Base-by-base conservation (phyloP, 2,797 vertebrate genomes). In the Enteromius radiatus region DNA sequence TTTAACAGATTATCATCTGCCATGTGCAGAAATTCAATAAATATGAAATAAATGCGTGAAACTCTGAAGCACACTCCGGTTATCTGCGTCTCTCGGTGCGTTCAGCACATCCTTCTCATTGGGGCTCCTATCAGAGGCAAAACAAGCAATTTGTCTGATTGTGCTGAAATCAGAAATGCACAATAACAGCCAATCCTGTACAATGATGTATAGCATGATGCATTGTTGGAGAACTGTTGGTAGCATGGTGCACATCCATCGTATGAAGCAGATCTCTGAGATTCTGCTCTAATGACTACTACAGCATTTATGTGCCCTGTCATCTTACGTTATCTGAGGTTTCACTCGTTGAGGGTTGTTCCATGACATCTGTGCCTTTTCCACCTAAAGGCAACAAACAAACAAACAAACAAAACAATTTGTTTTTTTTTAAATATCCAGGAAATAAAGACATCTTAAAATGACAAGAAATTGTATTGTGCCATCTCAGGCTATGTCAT, bases 1-100 rank as follows among this genome's bases (percentile, higher is more conserved):
- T 63, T 96, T 97, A 96, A 96, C 93, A 95, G 94, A 96, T 92
- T 95, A 96, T 97, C 96, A 95, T 95, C 91, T 94, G 59, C 59
- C 14, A 2, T 31, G 59, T 15, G 14, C 59, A 63, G 91, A 93
- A 95, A 95, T 94, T 94, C 90, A 95, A 95, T 94, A 94, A 94
- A 94, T 94, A 94, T 93, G 83, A 85, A 85, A 92, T 90, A 92
- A 93, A 93, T 92, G 90, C 91, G 87, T 49, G 67, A 89, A 87
- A 91, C 91, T 87, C 67, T 87, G 45, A 33, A 81, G 87, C 56
- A 76, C 54, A 61, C 54, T 61, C 54, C 0, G 36, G 36, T 76
- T 43, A 76, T 76, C 19, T n/a, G 19, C 1, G 19, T 54, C 17
- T 47, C 68, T 26, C 3, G 1, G 12, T 70, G 41, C 41, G 67